Base-by-base conservation (phyloP, 2,113 vertebrate genomes). In the Nerophis lumbriciformis region DNA sequence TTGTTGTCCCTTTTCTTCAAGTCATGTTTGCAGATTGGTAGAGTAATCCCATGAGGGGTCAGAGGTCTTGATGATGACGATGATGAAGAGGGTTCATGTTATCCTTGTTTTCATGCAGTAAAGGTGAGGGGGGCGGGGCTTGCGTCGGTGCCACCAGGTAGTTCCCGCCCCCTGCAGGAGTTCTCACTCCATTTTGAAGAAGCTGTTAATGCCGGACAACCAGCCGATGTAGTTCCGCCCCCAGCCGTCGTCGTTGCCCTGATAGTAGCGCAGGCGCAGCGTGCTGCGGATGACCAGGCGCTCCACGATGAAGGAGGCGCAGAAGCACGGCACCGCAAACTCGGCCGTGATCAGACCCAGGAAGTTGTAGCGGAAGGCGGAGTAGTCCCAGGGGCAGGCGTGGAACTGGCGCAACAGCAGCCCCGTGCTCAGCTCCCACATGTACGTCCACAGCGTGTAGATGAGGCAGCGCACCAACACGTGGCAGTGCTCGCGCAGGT, bases 331-430 rank as follows among this genome's bases (percentile, higher is more conserved):
- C 80, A 98, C 90, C 0, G 95, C 95, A 5, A 98, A 98, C 85
- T 99, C 96, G 38, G 96, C 92, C 35, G 96, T 98, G 84, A 99
- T 94, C 83, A 99, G 86, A 50, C 96, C 96, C 95, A 92, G 96
- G 90, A 98, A 99, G 90, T 99, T 95, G 89, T 98, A 99, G 85
- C 92, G 93, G 79, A 99, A 99, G 80, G 94, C 89, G 5, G 96
- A 94, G 82, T 99, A 99, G 91, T 99, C 96, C 96, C 96, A 99
- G 0, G 96, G 96, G 81, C 96, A 99, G 84, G 96, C 96, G 64
- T 95, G 80, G 77, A 99, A 98, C 89, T 98, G 96, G 54, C 93
- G 91, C 61, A 99, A 88, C 74, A 95, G 91, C 82, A 95, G 86
- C 83, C 96, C 96, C 0, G 95, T 99, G 77, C 92, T 92, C 42